These are phyloP conservation scores for Stratiomys singularior DNA, from an alignment of 2,888 invertebrate genomes.

Conservation along the genomic window DNA sequence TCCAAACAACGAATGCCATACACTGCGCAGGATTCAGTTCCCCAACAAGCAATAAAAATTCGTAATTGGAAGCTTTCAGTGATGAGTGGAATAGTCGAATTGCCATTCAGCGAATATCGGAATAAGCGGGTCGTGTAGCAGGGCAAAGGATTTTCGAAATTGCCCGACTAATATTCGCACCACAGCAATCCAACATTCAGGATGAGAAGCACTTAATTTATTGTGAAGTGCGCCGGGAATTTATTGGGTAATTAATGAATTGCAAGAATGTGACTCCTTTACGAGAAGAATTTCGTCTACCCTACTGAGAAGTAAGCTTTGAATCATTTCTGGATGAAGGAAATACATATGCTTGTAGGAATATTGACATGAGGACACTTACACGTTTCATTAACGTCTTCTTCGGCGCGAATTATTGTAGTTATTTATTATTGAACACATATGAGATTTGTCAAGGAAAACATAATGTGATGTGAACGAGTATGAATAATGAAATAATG, in stretches of 20 bases:
- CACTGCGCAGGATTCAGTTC: constrained; percentile 6
- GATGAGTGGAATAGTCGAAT: neutral
- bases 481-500: too few species aligned
- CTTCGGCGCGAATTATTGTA: too few species aligned
- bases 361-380: too few species aligned
- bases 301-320: neutral
- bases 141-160: constrained; percentile 30
- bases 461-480: too few species aligned
- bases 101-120: neutral
- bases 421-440: too few species aligned
- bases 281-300: constrained; percentile 4
- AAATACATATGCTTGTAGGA: too few species aligned
- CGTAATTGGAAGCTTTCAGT: neutral
- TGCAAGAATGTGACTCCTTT: constrained; percentile 32
- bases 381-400: too few species aligned
- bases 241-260: constrained; percentile 41
- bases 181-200: constrained; percentile 9
- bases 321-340: neutral
- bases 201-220: constrained; percentile 37
- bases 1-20: neutral
- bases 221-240: constrained; percentile 39
- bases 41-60: neutral
- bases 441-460: too few species aligned
- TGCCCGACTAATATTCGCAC: constrained; percentile 27
- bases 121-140: neutral